A percentile compares a stretch with the other conserved stretches of the same genome.
Conservation (phyloP, 2,797 vertebrate species). For the Lates japonicus region DNA sequence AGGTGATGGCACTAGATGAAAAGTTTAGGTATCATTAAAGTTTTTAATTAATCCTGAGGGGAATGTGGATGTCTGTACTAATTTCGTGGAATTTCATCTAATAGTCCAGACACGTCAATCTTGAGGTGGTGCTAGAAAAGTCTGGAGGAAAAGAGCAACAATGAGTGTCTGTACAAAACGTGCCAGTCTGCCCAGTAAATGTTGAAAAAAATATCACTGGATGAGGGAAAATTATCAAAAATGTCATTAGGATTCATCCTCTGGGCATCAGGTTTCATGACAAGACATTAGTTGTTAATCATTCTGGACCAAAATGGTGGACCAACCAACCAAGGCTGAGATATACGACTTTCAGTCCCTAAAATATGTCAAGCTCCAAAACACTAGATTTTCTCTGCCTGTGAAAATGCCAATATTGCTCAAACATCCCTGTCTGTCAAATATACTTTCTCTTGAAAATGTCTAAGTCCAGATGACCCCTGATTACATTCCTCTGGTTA, state of each 20-base stretch:
- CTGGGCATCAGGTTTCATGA: not conserved
- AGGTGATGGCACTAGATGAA: not conserved
- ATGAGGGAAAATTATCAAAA: not conserved
- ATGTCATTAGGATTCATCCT: not conserved
- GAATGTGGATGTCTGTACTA: not conserved
- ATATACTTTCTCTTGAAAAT: constrained; percentile 4
- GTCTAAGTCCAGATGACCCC: not conserved
- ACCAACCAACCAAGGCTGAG: not conserved
- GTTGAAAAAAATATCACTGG: not conserved
- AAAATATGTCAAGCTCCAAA: not conserved
- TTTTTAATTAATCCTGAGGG: not conserved
- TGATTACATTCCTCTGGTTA: not conserved
- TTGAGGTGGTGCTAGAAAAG: not conserved
- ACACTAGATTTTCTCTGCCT: not conserved
- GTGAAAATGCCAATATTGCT: not conserved
- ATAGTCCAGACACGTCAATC: not conserved
- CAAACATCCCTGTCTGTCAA: not conserved
- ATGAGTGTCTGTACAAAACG: not conserved
- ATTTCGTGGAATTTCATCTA: not conserved
- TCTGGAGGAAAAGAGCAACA: not conserved
- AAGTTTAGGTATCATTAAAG: not conserved
- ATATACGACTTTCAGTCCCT: not conserved
- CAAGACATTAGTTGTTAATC: not conserved
- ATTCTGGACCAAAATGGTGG: not conserved
- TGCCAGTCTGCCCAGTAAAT: not conserved